These are phyloP conservation scores for Anthonomus grandis DNA, from an alignment of 1,140 invertebrate species.

Conservation along the genomic window DNA sequence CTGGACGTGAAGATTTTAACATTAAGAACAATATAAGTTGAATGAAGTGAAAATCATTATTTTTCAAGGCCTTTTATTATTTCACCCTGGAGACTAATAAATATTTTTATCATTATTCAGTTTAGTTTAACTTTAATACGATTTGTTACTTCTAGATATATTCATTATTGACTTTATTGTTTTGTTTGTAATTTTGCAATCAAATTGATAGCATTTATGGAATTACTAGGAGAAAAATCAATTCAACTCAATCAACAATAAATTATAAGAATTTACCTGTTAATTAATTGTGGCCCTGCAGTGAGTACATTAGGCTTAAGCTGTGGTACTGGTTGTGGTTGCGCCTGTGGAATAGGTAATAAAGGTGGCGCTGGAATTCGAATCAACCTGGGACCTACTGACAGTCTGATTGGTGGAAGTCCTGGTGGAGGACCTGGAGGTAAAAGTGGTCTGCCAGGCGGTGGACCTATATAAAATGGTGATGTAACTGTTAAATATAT, in stretches of 20 bases:
- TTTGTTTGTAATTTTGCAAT: no score
- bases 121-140: no score
- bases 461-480: conserved; percentile 49
- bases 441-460: conserved; percentile 58
- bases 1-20: no score
- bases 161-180: no score
- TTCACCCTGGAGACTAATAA: no score
- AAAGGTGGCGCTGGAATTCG: conserved; percentile 55
- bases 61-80: no score
- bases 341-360: conserved; percentile 50
- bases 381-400: conserved; percentile 54
- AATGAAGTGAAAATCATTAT: no score
- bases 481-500: background rate
- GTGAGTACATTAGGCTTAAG: conserved; percentile 68
- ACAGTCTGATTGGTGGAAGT: conserved; percentile 52
- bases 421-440: conserved; percentile 71
- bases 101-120: no score
- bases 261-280: conserved; percentile 53
- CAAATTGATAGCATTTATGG: background rate
- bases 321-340: conserved; percentile 48
- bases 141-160: no score
- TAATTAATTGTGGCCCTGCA: conserved; percentile 79
- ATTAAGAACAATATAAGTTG: no score
- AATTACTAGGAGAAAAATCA: background rate
- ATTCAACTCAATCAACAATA: background rate